These are phyloP conservation scores for Apistogramma diplotaenia DNA, from an alignment of 2,113 vertebrate species.

Conservation along the genomic window DNA sequence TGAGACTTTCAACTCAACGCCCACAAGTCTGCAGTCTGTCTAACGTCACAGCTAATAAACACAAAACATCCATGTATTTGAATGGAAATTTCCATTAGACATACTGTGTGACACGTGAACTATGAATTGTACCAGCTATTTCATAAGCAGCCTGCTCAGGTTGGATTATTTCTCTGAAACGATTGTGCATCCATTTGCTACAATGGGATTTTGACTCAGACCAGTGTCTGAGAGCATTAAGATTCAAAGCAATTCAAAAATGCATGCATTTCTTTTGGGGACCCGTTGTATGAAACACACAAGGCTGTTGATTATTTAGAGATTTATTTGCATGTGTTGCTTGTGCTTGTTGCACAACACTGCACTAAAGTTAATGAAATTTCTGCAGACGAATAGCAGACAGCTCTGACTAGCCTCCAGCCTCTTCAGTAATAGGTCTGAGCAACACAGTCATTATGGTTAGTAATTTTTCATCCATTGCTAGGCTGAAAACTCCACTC, in stretches of 20 bases:
- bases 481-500: slow-evolving; percentile 3
- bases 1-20: neutral
- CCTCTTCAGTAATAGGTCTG: neutral
- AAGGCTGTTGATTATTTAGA: slow-evolving; percentile 38
- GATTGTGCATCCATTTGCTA: neutral
- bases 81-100: slow-evolving; percentile 4
- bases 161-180: neutral
- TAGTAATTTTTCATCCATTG: slow-evolving; percentile 34
- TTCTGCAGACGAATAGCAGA: slow-evolving; percentile 45
- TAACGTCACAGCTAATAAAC: neutral
- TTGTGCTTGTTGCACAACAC: slow-evolving; percentile 26
- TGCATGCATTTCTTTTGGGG: neutral
- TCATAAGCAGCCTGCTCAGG: neutral
- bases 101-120: neutral
- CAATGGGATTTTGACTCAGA: neutral
- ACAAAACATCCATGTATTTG: neutral
- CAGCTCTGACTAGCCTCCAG: slow-evolving; percentile 11
- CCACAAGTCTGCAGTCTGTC: neutral
- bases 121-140: neutral
- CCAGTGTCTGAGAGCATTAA: neutral
- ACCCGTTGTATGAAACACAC: neutral
- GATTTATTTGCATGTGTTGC: slow-evolving; percentile 40
- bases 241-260: slow-evolving; percentile 33
- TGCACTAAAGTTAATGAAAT: slow-evolving; percentile 60
- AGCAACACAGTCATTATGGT: slow-evolving; percentile 20